These are phyloP conservation scores for Bradysia coprophila DNA, from an alignment of 1,140 invertebrate species.

Conservation along the genomic window DNA sequence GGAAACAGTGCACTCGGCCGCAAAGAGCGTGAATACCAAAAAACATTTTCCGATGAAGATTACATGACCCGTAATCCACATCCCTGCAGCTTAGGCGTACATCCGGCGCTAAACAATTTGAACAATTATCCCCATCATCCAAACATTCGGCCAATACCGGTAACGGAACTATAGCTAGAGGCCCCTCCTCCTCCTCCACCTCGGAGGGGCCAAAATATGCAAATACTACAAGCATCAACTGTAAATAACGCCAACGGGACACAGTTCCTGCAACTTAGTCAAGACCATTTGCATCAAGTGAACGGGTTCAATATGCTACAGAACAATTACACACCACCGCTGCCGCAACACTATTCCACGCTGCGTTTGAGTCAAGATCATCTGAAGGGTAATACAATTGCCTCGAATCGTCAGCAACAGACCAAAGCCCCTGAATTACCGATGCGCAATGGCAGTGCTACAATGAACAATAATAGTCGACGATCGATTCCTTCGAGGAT, in stretches of 20 bases:
- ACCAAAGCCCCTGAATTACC: background rate
- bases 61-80: constrained; percentile 49
- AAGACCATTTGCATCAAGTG: constrained; percentile 14
- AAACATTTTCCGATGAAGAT: constrained; percentile 70
- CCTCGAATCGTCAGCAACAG: background rate
- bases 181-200: constrained; percentile 23
- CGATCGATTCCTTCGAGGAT: background rate
- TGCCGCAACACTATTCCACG: background rate
- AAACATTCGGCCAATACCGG: constrained; percentile 55
- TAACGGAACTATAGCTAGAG: constrained; percentile 87
- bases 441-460: background rate
- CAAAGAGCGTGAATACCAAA: constrained; percentile 74
- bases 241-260: constrained; percentile 11
- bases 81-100: constrained; percentile 33
- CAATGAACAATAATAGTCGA: background rate
- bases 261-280: constrained; percentile 17
- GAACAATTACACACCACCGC: background rate
- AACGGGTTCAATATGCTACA: background rate
- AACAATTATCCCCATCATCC: constrained; percentile 23
- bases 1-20: constrained; percentile 50
- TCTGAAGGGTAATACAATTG: background rate
- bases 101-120: constrained; percentile 30
- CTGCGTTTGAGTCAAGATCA: background rate
- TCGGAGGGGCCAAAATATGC: constrained; percentile 13
- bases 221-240: constrained; percentile 19